Conservation (phyloP, 1,140 invertebrate species). For the Aplysia californica region DNA sequence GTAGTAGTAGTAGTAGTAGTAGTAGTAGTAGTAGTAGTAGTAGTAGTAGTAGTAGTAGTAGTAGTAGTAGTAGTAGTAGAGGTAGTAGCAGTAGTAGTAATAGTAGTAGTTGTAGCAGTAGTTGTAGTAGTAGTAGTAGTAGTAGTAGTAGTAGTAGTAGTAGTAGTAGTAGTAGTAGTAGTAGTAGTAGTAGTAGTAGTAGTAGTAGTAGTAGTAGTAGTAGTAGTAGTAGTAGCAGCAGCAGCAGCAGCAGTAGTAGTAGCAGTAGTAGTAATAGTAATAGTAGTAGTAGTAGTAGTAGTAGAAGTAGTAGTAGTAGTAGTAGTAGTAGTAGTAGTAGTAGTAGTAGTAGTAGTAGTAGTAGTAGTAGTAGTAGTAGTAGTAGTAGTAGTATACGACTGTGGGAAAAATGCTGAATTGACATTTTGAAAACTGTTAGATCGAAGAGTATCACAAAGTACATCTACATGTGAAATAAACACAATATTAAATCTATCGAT, state of each 20-base stretch:
- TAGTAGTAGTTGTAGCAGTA: conserved; percentile 7
- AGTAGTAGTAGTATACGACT: no score
- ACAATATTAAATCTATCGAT: no score
- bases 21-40: conserved; percentile 16
- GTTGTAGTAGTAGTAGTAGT: not conserved
- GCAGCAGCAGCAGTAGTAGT: not conserved
- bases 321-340: no score
- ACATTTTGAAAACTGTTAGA: no score
- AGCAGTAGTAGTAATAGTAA: not conserved
- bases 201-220: not conserved
- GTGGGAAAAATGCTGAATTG: no score
- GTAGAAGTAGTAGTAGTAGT: no score
- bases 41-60: not conserved
- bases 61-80: conserved; percentile 12
- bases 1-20: conserved; percentile 16
- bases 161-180: conserved; percentile 1
- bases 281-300: no score
- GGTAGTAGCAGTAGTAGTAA: conserved; percentile 2
- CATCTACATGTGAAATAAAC: no score
- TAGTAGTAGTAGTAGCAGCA: not conserved
- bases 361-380: no score
- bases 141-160: not conserved
- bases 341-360: no score
- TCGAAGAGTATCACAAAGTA: no score
- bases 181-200: not conserved